A percentile compares a stretch with the other conserved stretches of the same genome.
These are phyloP conservation scores for Allolobophora icterica DNA, from an alignment of 2,888 invertebrate species.

Conservation along the genomic window DNA sequence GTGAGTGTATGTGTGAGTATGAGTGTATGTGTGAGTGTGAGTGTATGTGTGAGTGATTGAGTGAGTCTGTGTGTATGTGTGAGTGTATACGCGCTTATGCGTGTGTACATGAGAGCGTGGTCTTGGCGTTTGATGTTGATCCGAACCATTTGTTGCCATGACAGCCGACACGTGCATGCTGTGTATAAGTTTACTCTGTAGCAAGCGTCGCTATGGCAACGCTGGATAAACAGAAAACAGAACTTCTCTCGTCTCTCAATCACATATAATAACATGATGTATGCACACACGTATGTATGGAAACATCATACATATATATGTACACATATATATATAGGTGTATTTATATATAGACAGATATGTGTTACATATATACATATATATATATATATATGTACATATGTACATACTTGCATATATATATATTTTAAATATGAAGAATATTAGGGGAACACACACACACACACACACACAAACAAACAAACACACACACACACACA, in stretches of 20 bases:
- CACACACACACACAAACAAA: too few relatives aligned
- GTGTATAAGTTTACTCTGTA: neutral
- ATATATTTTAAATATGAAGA: too few relatives aligned
- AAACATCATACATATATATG: neutral
- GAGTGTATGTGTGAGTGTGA: neutral
- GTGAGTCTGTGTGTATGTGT: neutral
- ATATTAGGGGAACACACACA: too few relatives aligned
- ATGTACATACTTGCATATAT: too few relatives aligned
- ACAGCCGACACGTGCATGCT: slow-evolving; percentile 3
- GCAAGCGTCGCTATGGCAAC: neutral
- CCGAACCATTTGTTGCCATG: neutral
- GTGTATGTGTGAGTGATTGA: neutral
- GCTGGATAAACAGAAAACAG: neutral
- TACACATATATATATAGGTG: too few relatives aligned
- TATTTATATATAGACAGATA: neutral
- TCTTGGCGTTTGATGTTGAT: neutral
- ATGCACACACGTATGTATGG: neutral
- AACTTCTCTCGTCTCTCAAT: neutral
- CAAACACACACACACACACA: too few relatives aligned
- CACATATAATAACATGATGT: neutral
- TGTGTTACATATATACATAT: too few relatives aligned
- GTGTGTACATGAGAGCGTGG: neutral
- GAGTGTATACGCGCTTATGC: too few relatives aligned
- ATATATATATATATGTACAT: neutral
- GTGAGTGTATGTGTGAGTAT: neutral